Conservation (phyloP, 2,113 vertebrate genomes). For the Oreocharis arfaki region DNA sequence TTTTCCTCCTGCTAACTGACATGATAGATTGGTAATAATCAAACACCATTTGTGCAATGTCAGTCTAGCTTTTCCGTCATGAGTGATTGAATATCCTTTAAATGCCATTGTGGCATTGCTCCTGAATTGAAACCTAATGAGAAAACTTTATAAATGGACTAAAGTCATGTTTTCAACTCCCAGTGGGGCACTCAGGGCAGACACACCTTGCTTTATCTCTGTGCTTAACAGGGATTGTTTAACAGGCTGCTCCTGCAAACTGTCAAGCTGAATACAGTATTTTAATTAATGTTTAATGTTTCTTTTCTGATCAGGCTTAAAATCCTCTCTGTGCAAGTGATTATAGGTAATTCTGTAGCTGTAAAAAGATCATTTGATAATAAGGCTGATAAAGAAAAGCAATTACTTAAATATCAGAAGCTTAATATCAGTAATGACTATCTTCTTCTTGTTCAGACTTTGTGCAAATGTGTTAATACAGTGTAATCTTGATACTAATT, state of each 20-base stretch:
- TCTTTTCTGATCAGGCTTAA: slow-evolving; percentile 30
- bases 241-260: not conserved
- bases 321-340: slow-evolving; percentile 22
- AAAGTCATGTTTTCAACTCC: slow-evolving; percentile 19
- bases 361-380: slow-evolving; percentile 47
- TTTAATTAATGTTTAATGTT: slow-evolving; percentile 42
- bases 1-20: slow-evolving; percentile 33
- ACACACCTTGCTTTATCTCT: slow-evolving; percentile 8
- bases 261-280: not conserved
- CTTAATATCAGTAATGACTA: slow-evolving; percentile 37
- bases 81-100: slow-evolving; percentile 49
- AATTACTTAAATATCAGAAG: slow-evolving; percentile 37
- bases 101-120: slow-evolving; percentile 25
- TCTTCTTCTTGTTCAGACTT: slow-evolving; percentile 10
- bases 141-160: slow-evolving; percentile 46
- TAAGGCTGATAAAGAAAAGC: slow-evolving; percentile 28
- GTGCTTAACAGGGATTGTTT: not conserved
- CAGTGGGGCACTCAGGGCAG: not conserved
- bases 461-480: slow-evolving; percentile 9
- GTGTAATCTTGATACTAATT: slow-evolving; percentile 6
- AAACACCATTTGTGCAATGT: slow-evolving; percentile 40
- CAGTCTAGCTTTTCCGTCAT: slow-evolving; percentile 39
- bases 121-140: slow-evolving; percentile 33
- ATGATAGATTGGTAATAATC: slow-evolving; percentile 63
- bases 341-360: slow-evolving; percentile 42